These are phyloP conservation scores for Nanorana parkeri DNA, from an alignment of 2,113 vertebrate genomes.

Conservation along the genomic window DNA sequence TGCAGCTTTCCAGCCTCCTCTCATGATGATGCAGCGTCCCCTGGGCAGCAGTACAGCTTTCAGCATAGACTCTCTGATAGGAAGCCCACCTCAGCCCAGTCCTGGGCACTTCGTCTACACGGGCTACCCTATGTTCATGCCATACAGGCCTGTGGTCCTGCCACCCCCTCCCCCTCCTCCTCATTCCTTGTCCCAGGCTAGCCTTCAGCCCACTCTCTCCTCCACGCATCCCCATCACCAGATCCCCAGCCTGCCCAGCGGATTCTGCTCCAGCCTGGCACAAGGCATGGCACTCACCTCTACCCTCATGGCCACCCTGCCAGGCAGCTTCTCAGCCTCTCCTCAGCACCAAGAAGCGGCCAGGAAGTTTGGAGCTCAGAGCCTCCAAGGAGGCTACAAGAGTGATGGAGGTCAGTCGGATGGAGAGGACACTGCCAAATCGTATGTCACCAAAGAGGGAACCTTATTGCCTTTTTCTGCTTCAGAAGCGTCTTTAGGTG, in stretches of 20 bases:
- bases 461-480: slow-evolving; percentile 81
- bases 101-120: slow-evolving; percentile 92
- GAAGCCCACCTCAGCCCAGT: slow-evolving; percentile 86
- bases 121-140: slow-evolving; percentile 97
- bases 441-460: slow-evolving; percentile 83
- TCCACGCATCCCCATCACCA: slow-evolving; percentile 83
- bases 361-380: slow-evolving; percentile 85
- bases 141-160: slow-evolving; percentile 91
- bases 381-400: slow-evolving; percentile 82
- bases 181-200: slow-evolving; percentile 72
- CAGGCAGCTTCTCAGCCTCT: slow-evolving; percentile 85
- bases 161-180: slow-evolving; percentile 88
- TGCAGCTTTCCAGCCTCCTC: slow-evolving; percentile 84
- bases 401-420: slow-evolving; percentile 80
- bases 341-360: slow-evolving; percentile 87
- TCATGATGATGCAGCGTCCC: slow-evolving; percentile 96
- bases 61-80: slow-evolving; percentile 95
- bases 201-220: slow-evolving; percentile 77
- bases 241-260: slow-evolving; percentile 83
- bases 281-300: slow-evolving; percentile 95
- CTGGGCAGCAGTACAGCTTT: slow-evolving; percentile 92
- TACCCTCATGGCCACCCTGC: slow-evolving; percentile 91
- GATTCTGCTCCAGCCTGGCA: slow-evolving; percentile 91
- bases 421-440: slow-evolving; percentile 82
- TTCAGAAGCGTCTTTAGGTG: slow-evolving; percentile 84